Evolutionary conservation across 2,113 vertebrate genomes (phyloP), one percentile per base, ranked within the genome.

Genomic region (Choloepus hoffmanni): DNA sequence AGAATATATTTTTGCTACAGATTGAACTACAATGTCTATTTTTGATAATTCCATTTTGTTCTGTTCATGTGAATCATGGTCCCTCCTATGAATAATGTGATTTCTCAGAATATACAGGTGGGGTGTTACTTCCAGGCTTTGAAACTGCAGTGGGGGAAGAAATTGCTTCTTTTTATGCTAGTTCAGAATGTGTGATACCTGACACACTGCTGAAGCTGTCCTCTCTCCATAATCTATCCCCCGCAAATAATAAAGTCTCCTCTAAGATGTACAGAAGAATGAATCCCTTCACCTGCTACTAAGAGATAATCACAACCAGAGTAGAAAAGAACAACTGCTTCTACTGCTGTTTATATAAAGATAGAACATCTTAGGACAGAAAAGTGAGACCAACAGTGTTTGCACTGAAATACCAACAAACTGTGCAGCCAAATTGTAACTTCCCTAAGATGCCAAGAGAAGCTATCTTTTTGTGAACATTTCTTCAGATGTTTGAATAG

Each of bases 271-370:
- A 43, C 28, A 92, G 63, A 40, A 95, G 82, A 74, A 76, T 97
- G 96, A 97, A 86, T 97, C 95, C 96, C 58, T 83, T 74, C 74
- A 96, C 92, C 86, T 98, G 92, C 90, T 85, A 58, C 85, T 96
- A 92, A 91, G 94, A 97, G 88, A 93, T 90, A 79, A 85, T 95
- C 76, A 93, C n/a, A 77, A 33, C 82, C 50, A 83, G 67, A 92
- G 81, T 89, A 60, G 62, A 95, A 93, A 77, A 95, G 85, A 97
- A 95, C 74, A 94, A 88, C 78, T 95, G 77, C 40, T 86, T 95
- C 74, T 67, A 70, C n/a, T 85, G 85, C 68, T 95, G 67, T 94
- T 95, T 92, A 88, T 73, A 70, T 90, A 94, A 95, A 92, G 89
- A 96, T 62, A 82, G 63, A 95, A 81, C 83, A 84, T 86, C 53